These are phyloP conservation scores for Ophraella communa DNA, from an alignment of 2,888 invertebrate species.

Conservation along the genomic window DNA sequence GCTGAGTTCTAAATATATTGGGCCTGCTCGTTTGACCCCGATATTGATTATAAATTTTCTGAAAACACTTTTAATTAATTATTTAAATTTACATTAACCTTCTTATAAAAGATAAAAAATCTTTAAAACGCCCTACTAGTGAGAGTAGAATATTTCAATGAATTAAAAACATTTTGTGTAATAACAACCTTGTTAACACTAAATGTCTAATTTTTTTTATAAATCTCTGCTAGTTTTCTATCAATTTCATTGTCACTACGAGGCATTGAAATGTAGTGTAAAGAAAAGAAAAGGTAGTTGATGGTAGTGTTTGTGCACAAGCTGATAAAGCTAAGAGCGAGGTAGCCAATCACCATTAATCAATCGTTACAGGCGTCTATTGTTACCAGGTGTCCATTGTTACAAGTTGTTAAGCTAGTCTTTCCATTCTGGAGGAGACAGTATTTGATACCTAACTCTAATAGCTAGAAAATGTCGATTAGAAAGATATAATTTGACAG, in stretches of 20 bases:
- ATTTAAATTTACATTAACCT: too few species aligned
- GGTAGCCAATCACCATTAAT: constrained; percentile 50
- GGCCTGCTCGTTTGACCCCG: too few species aligned
- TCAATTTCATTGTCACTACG: background rate
- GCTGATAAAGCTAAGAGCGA: constrained; percentile 35
- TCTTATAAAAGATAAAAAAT: too few species aligned
- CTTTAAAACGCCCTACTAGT: too few species aligned
- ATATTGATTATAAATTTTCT: too few species aligned
- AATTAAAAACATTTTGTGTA: background rate
- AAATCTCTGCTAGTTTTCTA: background rate
- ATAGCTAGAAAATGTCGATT: constrained; percentile 11
- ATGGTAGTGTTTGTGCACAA: constrained; percentile 21
- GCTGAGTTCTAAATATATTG: too few species aligned
- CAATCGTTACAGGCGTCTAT: constrained; percentile 43
- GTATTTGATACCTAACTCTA: constrained; percentile 22
- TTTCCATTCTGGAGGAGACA: constrained; percentile 12
- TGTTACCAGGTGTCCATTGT: constrained; percentile 36
- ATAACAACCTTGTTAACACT: background rate
- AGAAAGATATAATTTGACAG: constrained; percentile 13
- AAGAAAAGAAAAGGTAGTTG: constrained; percentile 25
- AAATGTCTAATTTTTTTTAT: background rate
- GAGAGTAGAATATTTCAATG: too few species aligned
- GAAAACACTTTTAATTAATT: too few species aligned
- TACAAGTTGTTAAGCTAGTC: constrained; percentile 31
- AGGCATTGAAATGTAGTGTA: constrained; percentile 5